Conservation (phyloP, 2,113 vertebrate genomes). For the Pachypanchax playfairii region DNA sequence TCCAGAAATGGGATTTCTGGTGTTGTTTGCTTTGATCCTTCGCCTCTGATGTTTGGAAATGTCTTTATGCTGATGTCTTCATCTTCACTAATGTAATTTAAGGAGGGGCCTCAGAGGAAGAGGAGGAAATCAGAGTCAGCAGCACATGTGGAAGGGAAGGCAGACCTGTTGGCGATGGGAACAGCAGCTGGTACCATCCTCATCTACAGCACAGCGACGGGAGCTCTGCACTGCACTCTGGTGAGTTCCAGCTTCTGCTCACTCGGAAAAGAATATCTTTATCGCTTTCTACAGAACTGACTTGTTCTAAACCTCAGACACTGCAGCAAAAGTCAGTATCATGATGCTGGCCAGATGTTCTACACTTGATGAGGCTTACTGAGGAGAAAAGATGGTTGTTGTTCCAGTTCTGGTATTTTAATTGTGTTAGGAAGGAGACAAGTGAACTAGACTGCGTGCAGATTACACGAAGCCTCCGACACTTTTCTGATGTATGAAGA, state of each 20-base stretch:
- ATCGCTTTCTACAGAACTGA: no score
- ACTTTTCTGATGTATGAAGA: no score
- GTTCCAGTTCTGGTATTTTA: no score
- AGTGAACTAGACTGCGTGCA: no score
- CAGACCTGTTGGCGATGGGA: constrained; percentile 93
- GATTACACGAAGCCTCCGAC: no score
- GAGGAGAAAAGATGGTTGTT: no score
- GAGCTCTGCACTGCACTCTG: constrained; percentile 94
- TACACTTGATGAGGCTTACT: no score
- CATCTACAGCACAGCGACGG: constrained; percentile 94
- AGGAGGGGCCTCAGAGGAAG: constrained; percentile 97
- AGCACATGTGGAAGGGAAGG: constrained; percentile 78
- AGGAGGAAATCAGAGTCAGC: constrained; percentile 95
- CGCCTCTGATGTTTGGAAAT: not conserved
- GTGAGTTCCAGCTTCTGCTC: constrained; percentile 73
- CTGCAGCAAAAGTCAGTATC: no score
- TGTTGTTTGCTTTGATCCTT: not conserved
- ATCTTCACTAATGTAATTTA: constrained; percentile 5
- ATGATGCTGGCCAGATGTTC: no score
- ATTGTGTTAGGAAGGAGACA: no score
- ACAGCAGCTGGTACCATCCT: constrained; percentile 93
- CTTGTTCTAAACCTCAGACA: no score
- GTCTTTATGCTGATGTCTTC: not conserved
- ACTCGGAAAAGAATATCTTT: no score
- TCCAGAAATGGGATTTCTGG: not conserved